phyloP scores from a whole-genome alignment of 1,140 invertebrate species.

The Drosophila rhopaloa region DNA sequence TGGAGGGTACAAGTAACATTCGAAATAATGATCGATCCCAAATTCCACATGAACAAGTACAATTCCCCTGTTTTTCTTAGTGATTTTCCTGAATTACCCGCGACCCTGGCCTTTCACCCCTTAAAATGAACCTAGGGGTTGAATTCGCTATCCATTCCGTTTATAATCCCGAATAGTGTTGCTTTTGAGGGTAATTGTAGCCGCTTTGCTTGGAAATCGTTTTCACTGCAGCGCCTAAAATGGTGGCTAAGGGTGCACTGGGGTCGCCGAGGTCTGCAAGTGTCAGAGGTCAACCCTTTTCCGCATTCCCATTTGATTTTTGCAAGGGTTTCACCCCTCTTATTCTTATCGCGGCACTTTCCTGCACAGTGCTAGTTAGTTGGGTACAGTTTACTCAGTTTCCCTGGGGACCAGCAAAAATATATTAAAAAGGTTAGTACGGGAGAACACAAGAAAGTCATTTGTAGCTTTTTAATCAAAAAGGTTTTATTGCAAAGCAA shows the following conservation, averaged over 20 bases:
- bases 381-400: constrained; percentile 45
- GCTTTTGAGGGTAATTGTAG: constrained; percentile 69
- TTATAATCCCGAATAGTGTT: constrained; percentile 17
- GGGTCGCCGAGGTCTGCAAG: constrained; percentile 8
- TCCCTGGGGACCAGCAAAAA: background rate
- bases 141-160: constrained; percentile 12
- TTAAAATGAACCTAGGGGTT: constrained; percentile 47
- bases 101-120: constrained; percentile 20
- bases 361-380: background rate
- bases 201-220: constrained; percentile 47
- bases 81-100: background rate
- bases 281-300: constrained; percentile 61
- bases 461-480: background rate
- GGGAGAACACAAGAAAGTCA: background rate
- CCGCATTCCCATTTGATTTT: constrained; percentile 13
- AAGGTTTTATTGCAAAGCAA: too few relatives aligned
- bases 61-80: background rate
- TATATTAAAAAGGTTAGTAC: background rate
- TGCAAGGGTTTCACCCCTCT: background rate
- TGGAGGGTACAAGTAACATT: too few relatives aligned
- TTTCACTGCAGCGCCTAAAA: constrained; percentile 47
- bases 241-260: constrained; percentile 48
- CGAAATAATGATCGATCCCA: too few relatives aligned
- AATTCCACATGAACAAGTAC: background rate
- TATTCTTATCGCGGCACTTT: background rate